Percentiles rank a stretch among this genome's conserved stretches.
Evolutionary conservation across 2,113 vertebrate species (phyloP).

Genomic region (Vombatus ursinus): DNA sequence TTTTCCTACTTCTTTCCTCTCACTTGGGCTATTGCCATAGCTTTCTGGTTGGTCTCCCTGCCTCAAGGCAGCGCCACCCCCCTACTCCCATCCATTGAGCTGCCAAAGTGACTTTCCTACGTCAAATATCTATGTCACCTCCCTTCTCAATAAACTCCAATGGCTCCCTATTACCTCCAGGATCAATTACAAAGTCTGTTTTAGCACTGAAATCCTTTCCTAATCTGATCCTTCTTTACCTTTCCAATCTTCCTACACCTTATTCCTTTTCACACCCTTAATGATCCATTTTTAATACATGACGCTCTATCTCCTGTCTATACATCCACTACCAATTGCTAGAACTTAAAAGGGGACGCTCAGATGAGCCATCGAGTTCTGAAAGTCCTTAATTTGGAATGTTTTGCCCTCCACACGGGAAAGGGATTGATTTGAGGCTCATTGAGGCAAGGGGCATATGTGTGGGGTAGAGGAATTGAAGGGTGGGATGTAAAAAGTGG

Average conservation of each 20-base stretch:
- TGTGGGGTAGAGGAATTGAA: not conserved
- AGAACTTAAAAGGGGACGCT: not conserved
- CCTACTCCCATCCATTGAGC: too few species aligned
- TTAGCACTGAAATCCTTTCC: not conserved
- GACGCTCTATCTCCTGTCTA: not conserved
- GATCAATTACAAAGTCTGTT: not conserved
- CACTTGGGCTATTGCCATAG: not conserved
- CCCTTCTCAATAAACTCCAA: not conserved
- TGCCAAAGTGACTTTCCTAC: not conserved
- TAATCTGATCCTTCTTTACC: not conserved
- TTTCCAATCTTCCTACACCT: not conserved
- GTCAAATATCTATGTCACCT: not conserved
- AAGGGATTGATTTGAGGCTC: not conserved
- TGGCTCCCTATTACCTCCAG: not conserved
- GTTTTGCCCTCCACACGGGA: not conserved
- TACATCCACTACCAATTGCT: not conserved
- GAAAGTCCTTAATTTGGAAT: not conserved
- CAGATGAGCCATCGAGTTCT: not conserved
- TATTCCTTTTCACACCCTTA: not conserved
- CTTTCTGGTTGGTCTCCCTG: not conserved
- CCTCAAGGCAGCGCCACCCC: not conserved
- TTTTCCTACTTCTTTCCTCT: not conserved
- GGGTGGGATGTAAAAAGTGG: not conserved
- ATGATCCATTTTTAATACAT: not conserved
- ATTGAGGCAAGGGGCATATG: not conserved